Base-by-base conservation (phyloP, 2,797 vertebrate species). In the Buceros bicornis region DNA sequence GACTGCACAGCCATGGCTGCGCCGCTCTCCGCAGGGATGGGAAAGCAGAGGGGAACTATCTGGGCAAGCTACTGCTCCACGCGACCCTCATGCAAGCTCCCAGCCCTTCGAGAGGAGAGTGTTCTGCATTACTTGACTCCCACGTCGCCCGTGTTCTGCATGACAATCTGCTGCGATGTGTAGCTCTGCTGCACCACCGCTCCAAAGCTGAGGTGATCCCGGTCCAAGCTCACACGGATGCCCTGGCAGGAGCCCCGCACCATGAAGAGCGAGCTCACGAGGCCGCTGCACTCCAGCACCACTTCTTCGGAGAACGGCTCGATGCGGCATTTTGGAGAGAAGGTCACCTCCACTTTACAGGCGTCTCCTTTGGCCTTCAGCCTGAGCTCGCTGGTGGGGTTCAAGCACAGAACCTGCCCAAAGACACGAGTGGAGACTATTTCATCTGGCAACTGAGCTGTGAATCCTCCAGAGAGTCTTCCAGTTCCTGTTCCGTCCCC, bases 221-320 rank as follows among this genome's bases (percentile, higher is more conserved):
- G 98, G 94, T 99, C 99, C 95, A 99, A 90, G 73, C 95, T 97
- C 74, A 99, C 97, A 54, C 97, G 97, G 66, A 98, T 96, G 79
- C 98, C 99, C 96, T 98, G 98, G 96, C 99, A 99, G 98, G 98
- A 98, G 82, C 99, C 99, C 2, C 69, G 97, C 48, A 99, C 93
- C 31, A 98, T 97, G 96, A 99, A 98, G 90, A 99, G 98, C 61
- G 98, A 98, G 71, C 80, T 97, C 62, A 98, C 84, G 40, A 98
- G 78, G 16, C 98, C 98, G 8, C 92, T n/a, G 85, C 96, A 98
- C 81, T 98, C 97, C 6, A 99, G 94, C 87, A 98, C 97, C 85
- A 99, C 98, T 89, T 99, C 98, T 51, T 98, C 98, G 0, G 91
- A 96, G 88, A 99, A 99, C 1, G 95, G 85, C 57, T 97, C 78